Percentiles rank a stretch among this genome's conserved stretches.
Evolutionary conservation across 2,888 invertebrate genomes (phyloP).

Genomic region (Sicus ferrugineus): DNA sequence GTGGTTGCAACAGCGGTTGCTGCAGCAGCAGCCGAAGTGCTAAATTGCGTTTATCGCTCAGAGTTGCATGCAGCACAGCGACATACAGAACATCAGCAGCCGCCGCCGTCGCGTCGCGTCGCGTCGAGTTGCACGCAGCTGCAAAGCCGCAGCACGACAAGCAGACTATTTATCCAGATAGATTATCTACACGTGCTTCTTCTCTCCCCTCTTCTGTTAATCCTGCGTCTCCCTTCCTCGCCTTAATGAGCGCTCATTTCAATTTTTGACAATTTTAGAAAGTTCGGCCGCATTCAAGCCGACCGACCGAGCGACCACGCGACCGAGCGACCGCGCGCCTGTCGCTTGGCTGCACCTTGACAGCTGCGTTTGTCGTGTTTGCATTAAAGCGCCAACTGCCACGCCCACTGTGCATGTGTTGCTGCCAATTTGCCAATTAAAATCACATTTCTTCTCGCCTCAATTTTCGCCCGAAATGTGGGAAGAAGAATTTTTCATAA

Average conservation of each 20-base stretch:
- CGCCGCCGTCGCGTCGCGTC: neutral
- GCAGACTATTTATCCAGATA: no score
- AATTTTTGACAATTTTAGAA: slow-evolving; percentile 22
- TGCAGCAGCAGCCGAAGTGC: slow-evolving; percentile 1
- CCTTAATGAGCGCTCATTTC: slow-evolving; percentile 7
- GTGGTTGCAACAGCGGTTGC: slow-evolving; percentile 19
- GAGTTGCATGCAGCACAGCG: neutral
- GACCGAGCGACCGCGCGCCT: no score
- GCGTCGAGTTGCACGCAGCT: neutral
- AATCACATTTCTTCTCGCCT: slow-evolving; percentile 29
- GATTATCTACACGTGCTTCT: neutral
- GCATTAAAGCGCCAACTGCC: slow-evolving; percentile 13
- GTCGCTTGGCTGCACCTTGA: slow-evolving; percentile 11
- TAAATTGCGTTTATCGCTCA: slow-evolving; percentile 26
- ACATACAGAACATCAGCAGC: neutral
- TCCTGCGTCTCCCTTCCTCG: neutral
- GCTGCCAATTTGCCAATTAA: slow-evolving; percentile 30
- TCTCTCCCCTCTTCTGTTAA: neutral
- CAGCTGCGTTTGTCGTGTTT: slow-evolving; percentile 30
- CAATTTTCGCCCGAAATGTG: neutral
- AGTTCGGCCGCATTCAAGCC: neutral
- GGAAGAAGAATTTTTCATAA: slow-evolving; percentile 11
- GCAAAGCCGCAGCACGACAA: no score
- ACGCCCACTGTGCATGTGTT: slow-evolving; percentile 26
- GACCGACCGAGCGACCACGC: no score